Percentiles rank a stretch among this genome's conserved stretches.
Conservation (phyloP, 2,113 vertebrate genomes). For the Neolamprologus tretocephalus region DNA sequence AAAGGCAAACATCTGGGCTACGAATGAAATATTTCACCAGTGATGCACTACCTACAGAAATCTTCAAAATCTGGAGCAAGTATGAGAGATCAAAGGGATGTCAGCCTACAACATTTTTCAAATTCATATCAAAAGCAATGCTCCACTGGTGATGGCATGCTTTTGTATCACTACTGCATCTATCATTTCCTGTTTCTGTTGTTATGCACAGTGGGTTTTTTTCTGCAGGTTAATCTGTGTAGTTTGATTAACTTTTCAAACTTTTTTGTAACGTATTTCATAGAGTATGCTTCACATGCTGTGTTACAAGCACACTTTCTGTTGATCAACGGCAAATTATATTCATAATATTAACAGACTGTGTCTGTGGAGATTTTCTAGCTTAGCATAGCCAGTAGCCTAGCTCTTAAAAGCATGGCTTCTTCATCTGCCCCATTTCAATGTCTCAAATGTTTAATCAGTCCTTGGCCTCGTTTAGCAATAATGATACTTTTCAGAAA, state of each 20-base stretch:
- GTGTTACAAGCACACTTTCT: background rate
- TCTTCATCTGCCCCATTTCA: background rate
- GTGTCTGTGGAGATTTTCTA: background rate
- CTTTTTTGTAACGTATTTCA: background rate
- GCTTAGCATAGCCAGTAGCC: background rate
- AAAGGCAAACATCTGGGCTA: background rate
- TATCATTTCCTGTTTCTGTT: background rate
- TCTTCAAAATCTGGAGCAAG: background rate
- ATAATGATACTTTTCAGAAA: background rate
- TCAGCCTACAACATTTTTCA: background rate
- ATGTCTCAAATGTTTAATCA: background rate
- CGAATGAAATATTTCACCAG: background rate
- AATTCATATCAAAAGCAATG: background rate
- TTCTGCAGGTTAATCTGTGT: background rate
- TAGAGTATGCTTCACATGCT: background rate
- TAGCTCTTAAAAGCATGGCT: background rate
- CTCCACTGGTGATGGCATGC: background rate
- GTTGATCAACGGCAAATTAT: background rate
- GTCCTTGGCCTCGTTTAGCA: background rate
- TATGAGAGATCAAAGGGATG: background rate
- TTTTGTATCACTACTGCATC: background rate
- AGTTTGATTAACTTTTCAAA: background rate
- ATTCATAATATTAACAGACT: background rate
- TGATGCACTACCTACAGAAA: background rate
- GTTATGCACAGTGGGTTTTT: background rate